These are phyloP conservation scores for Syngnathus typhle DNA, from an alignment of 2,113 vertebrate genomes.

Conservation along the genomic window DNA sequence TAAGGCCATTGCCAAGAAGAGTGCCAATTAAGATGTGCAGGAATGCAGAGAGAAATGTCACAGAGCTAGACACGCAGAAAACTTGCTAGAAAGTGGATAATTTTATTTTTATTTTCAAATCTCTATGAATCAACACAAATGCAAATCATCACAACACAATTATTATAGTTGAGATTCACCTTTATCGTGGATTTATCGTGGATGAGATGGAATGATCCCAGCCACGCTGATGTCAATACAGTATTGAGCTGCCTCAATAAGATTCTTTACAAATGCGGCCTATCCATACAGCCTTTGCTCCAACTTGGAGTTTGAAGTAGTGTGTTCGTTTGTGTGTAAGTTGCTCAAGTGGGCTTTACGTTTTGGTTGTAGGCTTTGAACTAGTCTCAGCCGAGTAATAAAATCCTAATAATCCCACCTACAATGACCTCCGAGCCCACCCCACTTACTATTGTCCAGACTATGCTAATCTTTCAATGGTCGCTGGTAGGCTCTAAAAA, in stretches of 20 bases:
- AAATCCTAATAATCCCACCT: constrained; percentile 41
- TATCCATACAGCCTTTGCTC: constrained; percentile 13
- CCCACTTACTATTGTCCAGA: constrained; percentile 19
- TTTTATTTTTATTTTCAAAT: not conserved
- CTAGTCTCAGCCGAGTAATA: constrained; percentile 31
- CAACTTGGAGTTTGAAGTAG: constrained; percentile 29
- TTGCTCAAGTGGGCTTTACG: constrained; percentile 15
- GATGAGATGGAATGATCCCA: constrained; percentile 1
- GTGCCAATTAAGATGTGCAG: constrained; percentile 61
- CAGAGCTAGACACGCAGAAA: constrained; percentile 25
- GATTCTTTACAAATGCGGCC: constrained; percentile 12
- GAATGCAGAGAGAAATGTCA: constrained; percentile 49
- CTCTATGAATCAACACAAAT: not conserved
- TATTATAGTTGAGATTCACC: not conserved
- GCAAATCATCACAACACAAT: not conserved
- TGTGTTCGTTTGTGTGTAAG: constrained; percentile 12
- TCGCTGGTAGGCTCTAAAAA: constrained; percentile 22
- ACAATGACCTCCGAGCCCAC: constrained; percentile 28
- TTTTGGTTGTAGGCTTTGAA: constrained; percentile 30
- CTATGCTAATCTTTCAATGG: constrained; percentile 42
- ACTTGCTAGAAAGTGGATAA: constrained; percentile 7
- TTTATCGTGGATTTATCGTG: not conserved
- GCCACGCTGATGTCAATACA: constrained; percentile 7
- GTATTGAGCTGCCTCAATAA: not conserved
- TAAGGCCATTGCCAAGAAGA: constrained; percentile 37